phyloP scores from a whole-genome alignment of 1,140 invertebrate species.

The Trachymyrmex septentrionalis region DNA sequence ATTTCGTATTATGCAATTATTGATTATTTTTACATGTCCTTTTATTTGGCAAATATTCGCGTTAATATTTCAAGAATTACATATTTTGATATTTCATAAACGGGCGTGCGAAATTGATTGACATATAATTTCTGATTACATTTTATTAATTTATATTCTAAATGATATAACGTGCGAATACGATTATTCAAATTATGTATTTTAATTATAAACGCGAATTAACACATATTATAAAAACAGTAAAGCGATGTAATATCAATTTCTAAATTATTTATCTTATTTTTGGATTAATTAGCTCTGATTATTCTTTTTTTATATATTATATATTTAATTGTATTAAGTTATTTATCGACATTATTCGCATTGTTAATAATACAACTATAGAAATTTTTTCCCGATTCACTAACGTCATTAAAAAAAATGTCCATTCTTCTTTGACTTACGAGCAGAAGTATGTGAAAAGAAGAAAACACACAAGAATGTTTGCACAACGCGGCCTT shows the following conservation, averaged over 20 bases:
- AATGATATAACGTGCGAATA: neutral
- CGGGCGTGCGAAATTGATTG: neutral
- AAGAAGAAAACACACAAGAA: conserved; percentile 40
- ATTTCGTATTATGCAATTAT: neutral
- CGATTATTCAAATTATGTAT: neutral
- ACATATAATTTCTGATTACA: conserved; percentile 2
- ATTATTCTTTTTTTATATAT: neutral
- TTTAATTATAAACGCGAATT: conserved; percentile 12
- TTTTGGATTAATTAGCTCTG: neutral
- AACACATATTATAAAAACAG: neutral
- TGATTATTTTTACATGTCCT: neutral
- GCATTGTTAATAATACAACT: neutral
- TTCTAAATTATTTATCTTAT: neutral
- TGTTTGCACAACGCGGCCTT: conserved; percentile 46
- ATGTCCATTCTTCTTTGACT: conserved; percentile 17
- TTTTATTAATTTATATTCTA: conserved; percentile 9
- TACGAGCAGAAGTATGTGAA: neutral
- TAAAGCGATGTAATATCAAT: neutral
- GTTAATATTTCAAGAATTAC: conserved; percentile 8
- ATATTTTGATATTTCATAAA: conserved; percentile 23
- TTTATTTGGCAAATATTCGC: neutral
- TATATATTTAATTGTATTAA: neutral
- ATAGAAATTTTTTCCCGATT: conserved; percentile 5
- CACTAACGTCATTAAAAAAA: neutral
- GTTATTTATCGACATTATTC: neutral